Evolutionary conservation across 2,113 vertebrate species (phyloP).

Genomic region (Carassius gibelio): DNA sequence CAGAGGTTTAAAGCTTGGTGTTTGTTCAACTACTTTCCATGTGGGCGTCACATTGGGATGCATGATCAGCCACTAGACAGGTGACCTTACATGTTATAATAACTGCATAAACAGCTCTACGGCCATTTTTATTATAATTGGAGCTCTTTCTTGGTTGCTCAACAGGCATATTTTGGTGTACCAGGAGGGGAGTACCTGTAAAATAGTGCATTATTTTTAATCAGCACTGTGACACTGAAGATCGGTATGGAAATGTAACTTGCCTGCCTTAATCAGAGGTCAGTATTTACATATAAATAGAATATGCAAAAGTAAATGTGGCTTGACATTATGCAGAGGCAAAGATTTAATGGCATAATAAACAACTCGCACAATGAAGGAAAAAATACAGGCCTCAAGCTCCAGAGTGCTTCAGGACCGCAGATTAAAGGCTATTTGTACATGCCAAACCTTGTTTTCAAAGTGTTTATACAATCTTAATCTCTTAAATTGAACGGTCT

Average conservation of each 20-base stretch:
- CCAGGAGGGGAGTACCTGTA: constrained; percentile 10
- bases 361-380: neutral
- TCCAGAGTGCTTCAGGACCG: neutral
- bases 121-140: neutral
- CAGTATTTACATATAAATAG: constrained; percentile 55
- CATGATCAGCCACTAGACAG: neutral
- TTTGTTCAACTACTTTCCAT: neutral
- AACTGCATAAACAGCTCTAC: neutral
- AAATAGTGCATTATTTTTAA: constrained; percentile 27
- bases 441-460: neutral
- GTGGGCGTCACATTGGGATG: neutral
- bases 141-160: neutral
- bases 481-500: neutral
- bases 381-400: neutral
- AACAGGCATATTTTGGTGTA: neutral
- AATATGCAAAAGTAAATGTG: constrained; percentile 41
- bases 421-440: constrained; percentile 16
- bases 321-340: constrained; percentile 25
- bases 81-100: neutral
- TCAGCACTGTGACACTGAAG: constrained; percentile 7
- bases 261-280: constrained; percentile 46
- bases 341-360: constrained; percentile 23
- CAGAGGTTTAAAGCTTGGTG: neutral
- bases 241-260: constrained; percentile 40
- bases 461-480: neutral